phyloP scores from a whole-genome alignment of 2,888 invertebrate genomes.

The Chloromyia formosa region DNA sequence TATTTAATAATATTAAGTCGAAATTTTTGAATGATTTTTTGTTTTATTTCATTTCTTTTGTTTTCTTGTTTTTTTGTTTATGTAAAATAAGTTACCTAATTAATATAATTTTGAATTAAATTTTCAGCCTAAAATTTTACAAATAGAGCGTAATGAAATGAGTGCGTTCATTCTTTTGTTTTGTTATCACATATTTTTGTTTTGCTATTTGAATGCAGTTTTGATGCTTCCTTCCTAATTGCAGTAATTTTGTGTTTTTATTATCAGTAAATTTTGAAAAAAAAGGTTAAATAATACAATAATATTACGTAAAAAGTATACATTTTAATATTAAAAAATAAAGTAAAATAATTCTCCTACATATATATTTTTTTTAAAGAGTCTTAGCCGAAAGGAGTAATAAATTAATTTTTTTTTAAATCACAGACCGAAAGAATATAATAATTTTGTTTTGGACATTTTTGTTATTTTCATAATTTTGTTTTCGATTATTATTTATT shows the following conservation, averaged over 20 bases:
- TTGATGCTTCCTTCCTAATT: too few species aligned
- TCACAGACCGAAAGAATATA: constrained; percentile 39
- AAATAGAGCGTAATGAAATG: neutral
- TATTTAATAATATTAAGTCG: neutral
- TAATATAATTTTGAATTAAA: constrained; percentile 17
- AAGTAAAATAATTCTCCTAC: neutral
- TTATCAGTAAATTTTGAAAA: neutral
- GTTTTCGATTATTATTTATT: too few species aligned
- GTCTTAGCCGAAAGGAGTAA: constrained; percentile 30
- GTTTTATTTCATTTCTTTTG: neutral
- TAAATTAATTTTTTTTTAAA: neutral
- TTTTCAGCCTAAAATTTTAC: constrained; percentile 10
- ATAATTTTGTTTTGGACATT: too few species aligned
- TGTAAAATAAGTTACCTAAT: neutral
- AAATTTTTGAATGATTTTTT: too few species aligned
- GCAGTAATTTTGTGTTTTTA: too few species aligned
- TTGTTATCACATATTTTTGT: too few species aligned
- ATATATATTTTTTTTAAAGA: neutral
- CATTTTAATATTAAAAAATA: too few species aligned
- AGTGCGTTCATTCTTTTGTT: too few species aligned
- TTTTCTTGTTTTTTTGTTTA: too few species aligned
- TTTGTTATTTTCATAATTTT: too few species aligned
- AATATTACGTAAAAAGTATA: too few species aligned
- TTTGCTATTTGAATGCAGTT: too few species aligned
- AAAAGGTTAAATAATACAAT: neutral